Evolutionary conservation across 2,888 invertebrate genomes (phyloP).

Genomic region (Eupithecia exiguata): DNA sequence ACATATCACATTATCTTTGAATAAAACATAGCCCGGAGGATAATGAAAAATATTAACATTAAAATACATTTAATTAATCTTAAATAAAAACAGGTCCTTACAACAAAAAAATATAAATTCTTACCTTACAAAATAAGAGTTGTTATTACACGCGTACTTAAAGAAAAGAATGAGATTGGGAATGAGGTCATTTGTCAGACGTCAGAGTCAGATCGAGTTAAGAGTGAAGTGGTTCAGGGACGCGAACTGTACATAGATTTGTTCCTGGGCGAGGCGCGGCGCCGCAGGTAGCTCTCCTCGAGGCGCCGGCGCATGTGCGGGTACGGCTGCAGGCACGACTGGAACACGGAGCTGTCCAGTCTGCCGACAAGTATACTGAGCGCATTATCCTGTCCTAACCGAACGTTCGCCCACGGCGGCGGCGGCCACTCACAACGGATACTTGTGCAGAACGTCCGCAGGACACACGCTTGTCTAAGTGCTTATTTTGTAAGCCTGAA

Average conservation of each 20-base stretch:
- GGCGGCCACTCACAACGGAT: no score
- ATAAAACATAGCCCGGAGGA: no score
- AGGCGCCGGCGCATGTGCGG: constrained; percentile 57
- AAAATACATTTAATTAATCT: background rate
- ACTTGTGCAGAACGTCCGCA: no score
- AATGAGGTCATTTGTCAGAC: background rate
- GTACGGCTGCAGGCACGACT: constrained; percentile 57
- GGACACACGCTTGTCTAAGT: no score
- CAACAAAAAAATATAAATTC: background rate
- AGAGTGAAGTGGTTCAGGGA: background rate
- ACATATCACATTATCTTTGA: no score
- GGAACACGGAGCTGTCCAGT: constrained; percentile 77
- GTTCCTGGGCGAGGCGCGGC: constrained; percentile 7
- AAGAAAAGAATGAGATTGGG: background rate
- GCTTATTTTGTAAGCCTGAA: no score
- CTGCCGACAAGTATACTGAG: no score
- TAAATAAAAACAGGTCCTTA: background rate
- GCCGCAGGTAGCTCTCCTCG: constrained; percentile 36
- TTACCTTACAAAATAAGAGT: background rate
- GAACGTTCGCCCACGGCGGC: no score
- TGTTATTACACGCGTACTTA: background rate
- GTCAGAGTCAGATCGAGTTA: background rate
- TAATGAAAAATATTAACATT: background rate
- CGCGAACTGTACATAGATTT: background rate
- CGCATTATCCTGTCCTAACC: no score